Percentiles rank a stretch among this genome's conserved stretches.
Conservation (phyloP, 2,113 vertebrate genomes). For the Takifugu flavidus region DNA sequence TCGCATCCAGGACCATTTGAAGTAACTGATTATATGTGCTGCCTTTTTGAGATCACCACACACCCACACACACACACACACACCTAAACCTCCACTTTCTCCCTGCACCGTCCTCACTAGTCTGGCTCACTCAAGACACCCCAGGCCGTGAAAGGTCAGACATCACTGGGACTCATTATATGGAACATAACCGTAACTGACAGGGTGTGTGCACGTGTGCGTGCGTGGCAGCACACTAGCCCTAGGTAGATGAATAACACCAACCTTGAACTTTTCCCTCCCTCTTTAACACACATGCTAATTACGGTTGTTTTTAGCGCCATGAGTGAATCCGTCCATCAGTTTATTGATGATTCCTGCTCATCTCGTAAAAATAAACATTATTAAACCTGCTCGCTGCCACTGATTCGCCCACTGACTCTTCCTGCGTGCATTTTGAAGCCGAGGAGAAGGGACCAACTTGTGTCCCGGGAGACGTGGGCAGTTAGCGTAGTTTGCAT, state of each 20-base stretch:
- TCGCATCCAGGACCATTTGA: conserved; percentile 39
- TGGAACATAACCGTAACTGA: conserved; percentile 48
- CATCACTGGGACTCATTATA: conserved; percentile 68
- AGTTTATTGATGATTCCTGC: no score
- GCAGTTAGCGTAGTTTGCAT: no score
- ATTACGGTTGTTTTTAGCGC: conserved; percentile 29
- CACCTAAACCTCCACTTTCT: not conserved
- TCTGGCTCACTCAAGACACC: conserved; percentile 30
- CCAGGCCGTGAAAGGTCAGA: conserved; percentile 68
- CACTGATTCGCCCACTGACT: no score
- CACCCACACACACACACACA: not conserved
- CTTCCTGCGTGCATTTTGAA: no score
- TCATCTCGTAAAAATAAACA: no score
- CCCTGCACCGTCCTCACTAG: conserved; percentile 14
- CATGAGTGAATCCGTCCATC: conserved; percentile 37
- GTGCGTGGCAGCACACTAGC: conserved; percentile 1
- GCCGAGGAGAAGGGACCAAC: no score
- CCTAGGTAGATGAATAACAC: conserved; percentile 15
- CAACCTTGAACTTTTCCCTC: conserved; percentile 31
- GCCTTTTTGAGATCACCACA: conserved; percentile 37
- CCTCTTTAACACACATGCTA: conserved; percentile 16
- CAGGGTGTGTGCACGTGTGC: conserved; percentile 34
- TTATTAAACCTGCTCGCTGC: no score
- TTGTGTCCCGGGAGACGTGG: no score
- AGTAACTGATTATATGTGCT: conserved; percentile 41